These are phyloP conservation scores for Himalopsyche anomala DNA, from an alignment of 2,888 invertebrate species.

Conservation along the genomic window DNA sequence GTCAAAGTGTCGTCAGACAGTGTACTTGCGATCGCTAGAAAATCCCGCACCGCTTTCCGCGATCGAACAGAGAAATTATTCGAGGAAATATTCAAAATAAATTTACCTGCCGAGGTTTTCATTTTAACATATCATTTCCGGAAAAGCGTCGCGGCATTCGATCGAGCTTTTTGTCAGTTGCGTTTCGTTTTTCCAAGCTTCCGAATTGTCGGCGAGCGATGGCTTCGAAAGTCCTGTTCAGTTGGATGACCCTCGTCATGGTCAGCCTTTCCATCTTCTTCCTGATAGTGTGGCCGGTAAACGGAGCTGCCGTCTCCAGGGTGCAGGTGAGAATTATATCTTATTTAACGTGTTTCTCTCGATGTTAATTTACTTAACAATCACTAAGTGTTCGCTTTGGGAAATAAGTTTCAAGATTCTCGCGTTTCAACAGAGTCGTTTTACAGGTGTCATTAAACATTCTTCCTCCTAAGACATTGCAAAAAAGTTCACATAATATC, in stretches of 20 bases:
- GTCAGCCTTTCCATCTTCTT: conserved; percentile 37
- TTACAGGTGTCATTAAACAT: too few species aligned
- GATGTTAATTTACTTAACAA: neutral
- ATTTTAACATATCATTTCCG: neutral
- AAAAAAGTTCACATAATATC: too few species aligned
- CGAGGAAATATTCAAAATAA: neutral
- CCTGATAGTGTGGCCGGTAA: conserved; percentile 35
- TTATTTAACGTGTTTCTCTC: neutral
- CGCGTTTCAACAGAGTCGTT: too few species aligned
- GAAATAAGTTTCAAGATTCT: too few species aligned
- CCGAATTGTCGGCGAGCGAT: neutral
- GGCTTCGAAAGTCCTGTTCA: conserved; percentile 22
- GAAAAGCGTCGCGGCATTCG: neutral
- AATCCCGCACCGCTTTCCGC: neutral
- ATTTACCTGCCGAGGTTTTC: too few species aligned
- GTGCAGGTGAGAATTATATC: neutral
- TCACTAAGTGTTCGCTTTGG: too few species aligned
- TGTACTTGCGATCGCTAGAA: conserved; percentile 5
- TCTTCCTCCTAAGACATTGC: too few species aligned
- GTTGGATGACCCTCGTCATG: conserved; percentile 36
- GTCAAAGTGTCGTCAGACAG: conserved; percentile 31
- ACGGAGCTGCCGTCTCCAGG: conserved; percentile 24
- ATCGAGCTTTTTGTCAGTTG: neutral
- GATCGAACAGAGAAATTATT: neutral
- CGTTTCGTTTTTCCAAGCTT: neutral